These are phyloP conservation scores for Lates japonicus DNA, from an alignment of 2,797 vertebrate species.

Conservation along the genomic window DNA sequence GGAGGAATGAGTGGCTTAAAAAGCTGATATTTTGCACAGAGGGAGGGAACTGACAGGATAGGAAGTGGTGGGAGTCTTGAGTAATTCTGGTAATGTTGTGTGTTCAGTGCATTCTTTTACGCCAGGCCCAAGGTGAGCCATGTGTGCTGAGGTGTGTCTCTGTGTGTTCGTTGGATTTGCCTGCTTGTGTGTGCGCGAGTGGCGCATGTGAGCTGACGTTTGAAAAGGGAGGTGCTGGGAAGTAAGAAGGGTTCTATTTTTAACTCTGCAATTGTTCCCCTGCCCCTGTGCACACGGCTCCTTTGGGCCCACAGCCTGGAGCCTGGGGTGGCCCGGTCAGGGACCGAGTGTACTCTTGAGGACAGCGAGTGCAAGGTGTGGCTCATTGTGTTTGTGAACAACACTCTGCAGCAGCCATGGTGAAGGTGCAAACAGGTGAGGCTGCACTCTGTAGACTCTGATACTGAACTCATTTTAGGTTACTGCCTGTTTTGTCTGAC, in stretches of 20 bases:
- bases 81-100: conserved; percentile 56
- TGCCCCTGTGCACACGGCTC: conserved; percentile 46
- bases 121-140: conserved; percentile 31
- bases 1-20: conserved; percentile 55
- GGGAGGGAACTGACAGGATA: conserved; percentile 53
- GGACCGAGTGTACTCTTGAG: conserved; percentile 56
- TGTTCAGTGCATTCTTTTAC: conserved; percentile 11
- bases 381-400: conserved; percentile 61
- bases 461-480: conserved; percentile 21
- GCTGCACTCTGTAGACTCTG: conserved; percentile 10
- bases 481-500: conserved; percentile 27
- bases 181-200: conserved; percentile 37
- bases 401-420: conserved; percentile 56
- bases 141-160: conserved; percentile 67
- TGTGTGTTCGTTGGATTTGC: conserved; percentile 51
- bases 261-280: conserved; percentile 75
- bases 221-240: conserved; percentile 65
- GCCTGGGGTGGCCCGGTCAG: conserved; percentile 45
- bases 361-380: conserved; percentile 58
- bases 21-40: conserved; percentile 55
- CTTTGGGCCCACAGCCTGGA: conserved; percentile 50
- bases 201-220: conserved; percentile 53
- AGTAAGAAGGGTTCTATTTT: conserved; percentile 74
- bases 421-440: conserved; percentile 45
- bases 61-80: conserved; percentile 56